Evolutionary conservation across 2,113 vertebrate species (phyloP).

Genomic region (Aphyosemion australe): DNA sequence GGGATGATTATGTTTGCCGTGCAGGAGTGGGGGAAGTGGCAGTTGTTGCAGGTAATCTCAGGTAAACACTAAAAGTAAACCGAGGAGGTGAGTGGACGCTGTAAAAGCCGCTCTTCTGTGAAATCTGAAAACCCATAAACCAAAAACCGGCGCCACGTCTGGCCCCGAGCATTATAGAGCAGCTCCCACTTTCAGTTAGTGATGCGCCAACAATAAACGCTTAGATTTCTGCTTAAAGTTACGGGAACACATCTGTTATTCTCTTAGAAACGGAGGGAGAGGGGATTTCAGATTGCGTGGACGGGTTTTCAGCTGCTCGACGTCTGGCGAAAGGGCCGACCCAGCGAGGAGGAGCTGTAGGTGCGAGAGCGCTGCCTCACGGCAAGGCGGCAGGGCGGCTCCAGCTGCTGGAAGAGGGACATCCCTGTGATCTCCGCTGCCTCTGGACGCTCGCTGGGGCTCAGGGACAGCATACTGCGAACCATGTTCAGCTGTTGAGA

Average conservation of each 20-base stretch:
- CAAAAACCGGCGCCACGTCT: too few species aligned
- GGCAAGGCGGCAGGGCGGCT: constrained; percentile 84
- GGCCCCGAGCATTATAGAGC: too few species aligned
- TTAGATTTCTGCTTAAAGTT: too few species aligned
- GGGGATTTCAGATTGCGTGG: background rate
- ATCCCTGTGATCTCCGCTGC: constrained; percentile 89
- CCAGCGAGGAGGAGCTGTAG: constrained; percentile 89
- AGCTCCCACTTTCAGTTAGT: constrained; percentile 25
- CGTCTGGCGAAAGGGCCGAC: constrained; percentile 84
- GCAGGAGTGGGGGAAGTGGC: background rate
- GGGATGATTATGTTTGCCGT: background rate
- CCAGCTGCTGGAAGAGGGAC: constrained; percentile 89
- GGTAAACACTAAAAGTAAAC: constrained; percentile 7
- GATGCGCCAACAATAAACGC: too few species aligned
- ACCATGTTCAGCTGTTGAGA: constrained; percentile 88
- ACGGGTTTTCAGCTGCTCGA: constrained; percentile 74
- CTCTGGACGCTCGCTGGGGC: constrained; percentile 88
- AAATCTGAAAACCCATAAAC: too few species aligned
- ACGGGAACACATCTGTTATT: too few species aligned
- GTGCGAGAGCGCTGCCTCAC: constrained; percentile 93
- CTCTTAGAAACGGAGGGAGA: too few species aligned
- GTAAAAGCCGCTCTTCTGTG: constrained; percentile 12
- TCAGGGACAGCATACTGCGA: constrained; percentile 90
- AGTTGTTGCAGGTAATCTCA: background rate
- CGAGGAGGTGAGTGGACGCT: background rate